Percentiles rank a stretch among this genome's conserved stretches.
phyloP scores from a whole-genome alignment of 2,113 vertebrate species.

The Centropus unirufus region DNA sequence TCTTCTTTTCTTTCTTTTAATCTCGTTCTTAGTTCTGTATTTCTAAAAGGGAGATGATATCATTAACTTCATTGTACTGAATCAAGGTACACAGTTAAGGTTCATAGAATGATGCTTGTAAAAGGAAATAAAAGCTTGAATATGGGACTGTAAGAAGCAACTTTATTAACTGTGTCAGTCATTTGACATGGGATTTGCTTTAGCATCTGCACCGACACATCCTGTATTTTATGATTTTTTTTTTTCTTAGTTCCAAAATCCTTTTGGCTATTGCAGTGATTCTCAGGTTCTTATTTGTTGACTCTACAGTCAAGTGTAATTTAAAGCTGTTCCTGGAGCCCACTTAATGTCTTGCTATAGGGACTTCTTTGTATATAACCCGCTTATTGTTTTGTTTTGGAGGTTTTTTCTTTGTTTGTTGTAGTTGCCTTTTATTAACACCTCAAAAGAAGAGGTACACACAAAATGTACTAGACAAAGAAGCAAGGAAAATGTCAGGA shows the following conservation, averaged over 20 bases:
- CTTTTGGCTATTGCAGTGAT: background rate
- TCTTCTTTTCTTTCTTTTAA: background rate
- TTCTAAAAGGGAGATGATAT: background rate
- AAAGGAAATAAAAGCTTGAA: background rate
- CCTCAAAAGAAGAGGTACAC: background rate
- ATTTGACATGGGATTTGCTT: background rate
- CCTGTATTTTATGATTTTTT: background rate
- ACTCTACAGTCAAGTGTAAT: background rate
- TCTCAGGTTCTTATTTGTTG: background rate
- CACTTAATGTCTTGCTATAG: background rate
- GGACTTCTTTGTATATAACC: background rate
- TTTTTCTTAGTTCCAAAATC: background rate
- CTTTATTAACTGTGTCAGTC: background rate
- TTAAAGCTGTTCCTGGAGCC: background rate
- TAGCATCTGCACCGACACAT: background rate
- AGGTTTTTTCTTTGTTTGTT: background rate
- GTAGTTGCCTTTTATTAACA: background rate
- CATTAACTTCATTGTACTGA: background rate
- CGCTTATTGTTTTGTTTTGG: background rate
- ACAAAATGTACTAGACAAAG: background rate
- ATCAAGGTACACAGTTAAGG: background rate
- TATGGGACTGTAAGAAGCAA: background rate
- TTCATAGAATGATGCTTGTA: background rate
- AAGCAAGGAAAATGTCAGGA: background rate
- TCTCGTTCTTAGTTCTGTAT: background rate